Evolutionary conservation across 2,113 vertebrate species (phyloP), one percentile per base, ranked within the genome.

Genomic region (Marcusenius ussheri): DNA sequence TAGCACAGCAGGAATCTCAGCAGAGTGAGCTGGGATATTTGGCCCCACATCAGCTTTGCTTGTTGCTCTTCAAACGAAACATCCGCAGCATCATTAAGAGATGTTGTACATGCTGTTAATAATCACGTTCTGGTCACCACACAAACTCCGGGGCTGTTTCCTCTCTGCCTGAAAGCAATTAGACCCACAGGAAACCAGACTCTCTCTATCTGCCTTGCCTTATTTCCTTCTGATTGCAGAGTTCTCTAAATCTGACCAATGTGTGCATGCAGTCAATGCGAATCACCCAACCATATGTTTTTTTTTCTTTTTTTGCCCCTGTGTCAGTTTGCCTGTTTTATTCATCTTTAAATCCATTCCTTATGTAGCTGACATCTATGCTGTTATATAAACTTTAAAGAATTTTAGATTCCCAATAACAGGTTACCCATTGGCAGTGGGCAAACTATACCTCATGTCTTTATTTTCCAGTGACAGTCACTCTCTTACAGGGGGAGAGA

Each of bases 401-500:
- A 84, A 84, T n/a, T 84, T 84, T 47, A 87, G 27, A 51, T 53
- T 50, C 49, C 47, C 51, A 15, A 9, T 53, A 80, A 19, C 31
- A 45, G 88, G 77, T 85, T 15, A 85, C 15, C 17, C 66, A 51
- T 4, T 31, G 6, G 3, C 39, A 62, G 15, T 21, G 19, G 45
- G 31, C 62, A 35, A 31, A 27, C 49, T 50, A 6, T 74, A 27
- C 5, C 27, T 11, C 11, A 21, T 3, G 6, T 27, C 21, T 46
- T 42, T 47, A 5, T 31, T n/a, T 35, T 47, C 21, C 21, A 13
- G 42, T 27, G 87, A 92, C 91, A 31, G 87, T 92, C 66, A 42
- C 93, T 47, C 91, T 93, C 95, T 94, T 87, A 91, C 92, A 99
- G 98, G 98, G 97, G n/a, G 98, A 99, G 94, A 96, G 98, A 94